Base-by-base conservation (phyloP, 35 echinoderm and acorn worm genomes). In the Nesometra sesokonis region DNA sequence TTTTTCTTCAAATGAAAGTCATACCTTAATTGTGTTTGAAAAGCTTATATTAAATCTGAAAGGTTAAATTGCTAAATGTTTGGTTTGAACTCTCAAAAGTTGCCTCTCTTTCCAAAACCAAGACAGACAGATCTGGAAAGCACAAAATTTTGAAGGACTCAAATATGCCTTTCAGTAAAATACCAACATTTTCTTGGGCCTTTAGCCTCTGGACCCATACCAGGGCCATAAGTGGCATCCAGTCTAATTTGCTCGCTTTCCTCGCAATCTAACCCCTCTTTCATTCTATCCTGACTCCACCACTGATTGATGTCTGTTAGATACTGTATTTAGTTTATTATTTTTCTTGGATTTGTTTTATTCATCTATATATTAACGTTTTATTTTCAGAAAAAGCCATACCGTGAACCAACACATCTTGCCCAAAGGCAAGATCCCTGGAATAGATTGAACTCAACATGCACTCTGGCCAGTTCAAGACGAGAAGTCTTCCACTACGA, bases 401-500 rank as follows among this genome's bases (percentile, higher is more conserved):
- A 99, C 77, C 38, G 47, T 37, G 85, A 99, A 17, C 92, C 96
- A 90, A 99, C 96, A 87, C 96, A 99, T 92, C 35, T 99, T 87
- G 92, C 92, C 17, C 96, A 99, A 78, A 91, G 79, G 36, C 82
- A 88, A 86, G 96, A 99, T 67, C 96, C 96, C 17, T 99, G 96
- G 96, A 92, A 92, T 34, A 91, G 96, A 83, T 86, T 99, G n/a
- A 94, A 99, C 80, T 79, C 87, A 77, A 99, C 92, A 80, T 80
- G 85, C 32, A 99, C 96, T 81, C 85, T 99, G 77, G 87, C 96
- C 17, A 99, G 96, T 78, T 80, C 92, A 39, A 92, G 96, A 35
- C 87, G 96, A 88, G 96, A 99, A 88, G 79, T 99, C n/a, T 93
- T 86, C 57, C 96, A 99, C 78, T 78, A 92, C 80, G 96, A 99